Base-by-base conservation (phyloP, 1,140 invertebrate genomes). In the Telenomus remus region DNA sequence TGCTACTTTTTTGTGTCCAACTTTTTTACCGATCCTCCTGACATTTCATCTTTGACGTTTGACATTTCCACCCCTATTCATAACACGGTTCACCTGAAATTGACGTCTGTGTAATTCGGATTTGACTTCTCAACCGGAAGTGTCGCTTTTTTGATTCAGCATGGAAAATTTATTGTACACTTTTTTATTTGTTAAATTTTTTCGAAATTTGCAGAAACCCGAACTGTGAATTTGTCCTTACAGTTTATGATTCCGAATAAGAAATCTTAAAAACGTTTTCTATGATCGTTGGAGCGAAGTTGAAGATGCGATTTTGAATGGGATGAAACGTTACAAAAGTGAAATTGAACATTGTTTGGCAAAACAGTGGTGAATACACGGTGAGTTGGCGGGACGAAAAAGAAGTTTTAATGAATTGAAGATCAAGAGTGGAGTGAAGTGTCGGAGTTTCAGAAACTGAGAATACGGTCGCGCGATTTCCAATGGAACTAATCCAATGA, bases 61-160 rank as follows among this genome's bases (percentile, higher is more conserved):
- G 57, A 70, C 66, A 63, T 63, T 56, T 63, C 15, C 53, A 71
- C 53, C 53, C 59, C 42, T 49, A 49, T 49, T 60, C 65, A 53
- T 34, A 59, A 27, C 27, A 43, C 34, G 19, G 39, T 51, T 39
- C 34, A 63, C 57, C 53, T 63, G 44, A 63, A 53, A 71, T 63
- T 71, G 68, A 71, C 68, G 42, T 46, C 68, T 63, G 59, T 71
- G 46, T 63, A 71, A 71, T 71, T 71, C 59, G 59, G 43, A 27
- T n/a, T 34, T 13, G 43, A 47, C 37, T 59, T 33, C 12, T 55
- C 42, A 8, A 9, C 0, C 39, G 53, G 68, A 71, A 63, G 50
- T 39, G 27, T 19, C 42, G 53, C 15, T 42, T 70, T 48, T 60
- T 53, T 8, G 56, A 43, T 69, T 55, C n/a, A n/a, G n/a, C n/a